Evolutionary conservation across 2,888 invertebrate genomes (phyloP).

Genomic region (Pseudococcus jackbeardsleyi): DNA sequence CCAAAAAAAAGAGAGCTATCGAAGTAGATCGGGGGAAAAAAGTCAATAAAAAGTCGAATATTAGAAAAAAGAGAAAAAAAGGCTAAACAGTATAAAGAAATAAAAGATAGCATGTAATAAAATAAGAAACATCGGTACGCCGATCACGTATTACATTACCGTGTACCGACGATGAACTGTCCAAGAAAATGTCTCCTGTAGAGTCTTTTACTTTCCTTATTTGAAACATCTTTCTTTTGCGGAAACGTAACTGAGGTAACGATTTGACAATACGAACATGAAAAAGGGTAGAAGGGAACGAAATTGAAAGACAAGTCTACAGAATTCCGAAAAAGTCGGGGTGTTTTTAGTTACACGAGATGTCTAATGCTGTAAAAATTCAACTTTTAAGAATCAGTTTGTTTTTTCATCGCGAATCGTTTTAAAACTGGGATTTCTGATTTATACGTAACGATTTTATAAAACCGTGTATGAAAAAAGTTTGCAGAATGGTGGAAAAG

Average conservation of each 20-base stretch:
- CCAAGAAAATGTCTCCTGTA: slow-evolving; percentile 68
- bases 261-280: slow-evolving; percentile 60
- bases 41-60: slow-evolving; percentile 52
- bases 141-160: slow-evolving; percentile 65
- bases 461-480: not conserved
- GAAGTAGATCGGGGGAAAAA: slow-evolving; percentile 39
- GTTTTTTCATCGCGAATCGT: slow-evolving; percentile 34
- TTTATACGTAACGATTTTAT: not conserved
- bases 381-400: slow-evolving; percentile 26
- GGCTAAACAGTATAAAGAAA: slow-evolving; percentile 63
- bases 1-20: not conserved
- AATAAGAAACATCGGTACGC: slow-evolving; percentile 63
- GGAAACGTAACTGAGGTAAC: slow-evolving; percentile 61
- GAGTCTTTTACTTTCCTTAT: slow-evolving; percentile 62
- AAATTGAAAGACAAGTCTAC: slow-evolving; percentile 61
- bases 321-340: slow-evolving; percentile 40
- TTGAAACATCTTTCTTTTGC: slow-evolving; percentile 63
- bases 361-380: slow-evolving; percentile 39
- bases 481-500: not conserved
- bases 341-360: slow-evolving; percentile 54
- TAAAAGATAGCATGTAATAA: slow-evolving; percentile 62
- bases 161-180: slow-evolving; percentile 65
- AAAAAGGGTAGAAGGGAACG: slow-evolving; percentile 43
- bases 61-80: slow-evolving; percentile 50
- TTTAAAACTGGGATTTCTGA: not conserved